Percentiles rank a stretch among this genome's conserved stretches.
Conservation (phyloP, 2,888 invertebrate species). For the Hofmannophila pseudospretella region DNA sequence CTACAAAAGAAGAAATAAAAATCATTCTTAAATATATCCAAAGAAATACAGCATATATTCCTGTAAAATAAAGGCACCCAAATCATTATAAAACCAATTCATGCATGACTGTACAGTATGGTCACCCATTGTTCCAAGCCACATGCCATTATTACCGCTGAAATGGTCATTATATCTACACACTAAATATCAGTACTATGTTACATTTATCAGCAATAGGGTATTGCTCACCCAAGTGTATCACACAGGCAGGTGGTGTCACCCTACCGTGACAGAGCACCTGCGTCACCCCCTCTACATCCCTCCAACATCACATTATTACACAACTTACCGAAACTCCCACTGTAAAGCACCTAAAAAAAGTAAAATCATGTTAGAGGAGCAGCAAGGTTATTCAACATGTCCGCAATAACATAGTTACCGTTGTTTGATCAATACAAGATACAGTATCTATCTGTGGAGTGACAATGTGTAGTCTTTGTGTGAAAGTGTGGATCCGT, state of each 20-base stretch:
- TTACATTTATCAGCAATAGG: constrained; percentile 22
- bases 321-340: constrained; percentile 29
- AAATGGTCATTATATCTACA: neutral
- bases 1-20: too few relatives aligned
- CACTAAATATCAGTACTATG: constrained; percentile 17
- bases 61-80: too few relatives aligned
- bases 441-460: constrained; percentile 40
- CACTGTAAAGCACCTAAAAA: constrained; percentile 34
- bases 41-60: too few relatives aligned
- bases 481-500: constrained; percentile 30
- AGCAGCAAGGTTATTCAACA: constrained; percentile 30
- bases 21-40: too few relatives aligned
- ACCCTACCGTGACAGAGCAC: constrained; percentile 55
- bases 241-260: constrained; percentile 60
- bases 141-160: neutral
- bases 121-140: neutral
- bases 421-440: constrained; percentile 71
- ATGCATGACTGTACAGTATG: neutral
- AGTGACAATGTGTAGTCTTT: constrained; percentile 48
- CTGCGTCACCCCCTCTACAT: constrained; percentile 53
- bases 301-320: constrained; percentile 40
- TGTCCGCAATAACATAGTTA: constrained; percentile 49
- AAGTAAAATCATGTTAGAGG: constrained; percentile 4
- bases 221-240: constrained; percentile 52
- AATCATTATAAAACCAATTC: neutral